Evolutionary conservation across 2,113 vertebrate genomes (phyloP), one percentile per base, ranked within the genome.

Genomic region (Ceyx margarethae): DNA sequence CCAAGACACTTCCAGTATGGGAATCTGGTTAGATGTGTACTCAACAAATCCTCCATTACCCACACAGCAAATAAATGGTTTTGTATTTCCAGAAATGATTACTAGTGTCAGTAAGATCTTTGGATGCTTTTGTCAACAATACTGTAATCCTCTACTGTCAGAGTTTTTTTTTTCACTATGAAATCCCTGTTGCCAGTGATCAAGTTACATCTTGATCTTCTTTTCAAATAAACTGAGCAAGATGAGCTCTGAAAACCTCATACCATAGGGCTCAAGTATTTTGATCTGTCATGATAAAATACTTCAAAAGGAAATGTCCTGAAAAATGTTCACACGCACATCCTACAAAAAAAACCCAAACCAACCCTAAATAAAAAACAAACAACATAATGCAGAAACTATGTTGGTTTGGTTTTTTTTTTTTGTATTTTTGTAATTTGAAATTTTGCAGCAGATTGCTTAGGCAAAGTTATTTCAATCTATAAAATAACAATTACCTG

Each of bases 41-140:
- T 62, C 60, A 71, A 46, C 21, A 85, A 86, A 90, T 62, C 43
- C 58, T 57, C 58, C 1, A 2, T 82, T 76, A 80, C 40, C 46
- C 19, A 71, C 65, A 20, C 60, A 83, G 85, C 54, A 85, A 93
- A 74, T 31, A 58, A 90, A 80, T 0, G 3, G 51, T 20, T 29
- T 58, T 82, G 54, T 45, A 64, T 83, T 94, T 86, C 86, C 35
- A 81, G 60, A 88, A 86, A 81, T 10, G 4, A 48, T 10, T 3
- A 62, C 35, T 51, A 8, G 29, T 19, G 86, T 93, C 77, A 29
- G 46, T 29, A 81, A 53, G 40, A 72, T 51, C 73, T 86, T 77
- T 60, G 61, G 53, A 46, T 86, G 33, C 48, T 90, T 88, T 91
- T 88, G 68, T 85, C 68, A 75, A 84, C 51, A 86, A 71, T 68